Evolutionary conservation across 2,797 vertebrate genomes (phyloP).

Genomic region (Luscinia luscinia): DNA sequence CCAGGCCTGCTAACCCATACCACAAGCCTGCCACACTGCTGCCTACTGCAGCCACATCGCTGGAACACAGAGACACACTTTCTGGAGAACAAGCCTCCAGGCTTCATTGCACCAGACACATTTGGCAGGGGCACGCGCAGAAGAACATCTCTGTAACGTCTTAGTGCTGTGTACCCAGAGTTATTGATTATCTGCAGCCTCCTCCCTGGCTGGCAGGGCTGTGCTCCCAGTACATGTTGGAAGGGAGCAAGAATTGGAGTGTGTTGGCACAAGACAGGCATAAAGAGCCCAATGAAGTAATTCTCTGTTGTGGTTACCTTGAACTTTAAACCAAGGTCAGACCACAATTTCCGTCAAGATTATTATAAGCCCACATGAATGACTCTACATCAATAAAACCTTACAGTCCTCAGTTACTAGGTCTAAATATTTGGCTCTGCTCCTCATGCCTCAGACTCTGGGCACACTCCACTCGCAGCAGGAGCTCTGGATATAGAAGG

Average conservation of each 20-base stretch:
- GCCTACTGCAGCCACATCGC: background rate
- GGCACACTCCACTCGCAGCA: background rate
- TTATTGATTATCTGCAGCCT: conserved; percentile 14
- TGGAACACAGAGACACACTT: accelerated
- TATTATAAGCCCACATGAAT: conserved; percentile 38
- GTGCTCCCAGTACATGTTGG: background rate
- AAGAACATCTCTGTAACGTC: background rate
- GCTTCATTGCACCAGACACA: background rate
- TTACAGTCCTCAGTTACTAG: background rate
- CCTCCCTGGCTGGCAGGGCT: background rate
- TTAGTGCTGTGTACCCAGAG: accelerated
- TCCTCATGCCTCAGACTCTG: background rate
- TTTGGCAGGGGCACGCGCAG: accelerated
- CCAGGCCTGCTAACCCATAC: accelerated
- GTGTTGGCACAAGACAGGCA: background rate
- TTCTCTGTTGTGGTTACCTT: background rate
- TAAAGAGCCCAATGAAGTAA: background rate
- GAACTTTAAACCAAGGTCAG: conserved; percentile 27
- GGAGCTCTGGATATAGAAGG: background rate
- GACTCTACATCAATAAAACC: conserved; percentile 29
- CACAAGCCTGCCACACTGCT: background rate
- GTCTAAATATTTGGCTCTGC: background rate
- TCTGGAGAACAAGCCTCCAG: background rate
- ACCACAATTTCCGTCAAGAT: background rate
- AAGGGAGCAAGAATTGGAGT: background rate